Conservation (phyloP, 2,113 vertebrate species). For the Thalassoma bifasciatum region DNA sequence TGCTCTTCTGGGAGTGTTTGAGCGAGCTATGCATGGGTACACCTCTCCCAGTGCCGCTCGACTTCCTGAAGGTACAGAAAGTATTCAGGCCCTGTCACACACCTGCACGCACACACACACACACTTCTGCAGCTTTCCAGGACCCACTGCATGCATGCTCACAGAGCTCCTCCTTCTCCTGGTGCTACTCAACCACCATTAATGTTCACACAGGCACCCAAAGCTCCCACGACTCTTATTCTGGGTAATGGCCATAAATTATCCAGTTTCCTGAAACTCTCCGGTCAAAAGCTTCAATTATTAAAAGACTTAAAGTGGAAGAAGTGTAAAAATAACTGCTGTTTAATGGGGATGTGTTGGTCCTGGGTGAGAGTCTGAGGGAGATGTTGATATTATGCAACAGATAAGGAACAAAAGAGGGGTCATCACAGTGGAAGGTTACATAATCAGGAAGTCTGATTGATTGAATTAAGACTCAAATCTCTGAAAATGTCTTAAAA, state of each 20-base stretch:
- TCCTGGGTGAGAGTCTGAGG: constrained; percentile 3
- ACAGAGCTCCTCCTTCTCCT: constrained; percentile 21
- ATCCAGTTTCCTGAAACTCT: constrained; percentile 64
- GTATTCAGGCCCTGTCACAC: constrained; percentile 45
- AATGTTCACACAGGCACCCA: constrained; percentile 30
- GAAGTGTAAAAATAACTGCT: constrained; percentile 58
- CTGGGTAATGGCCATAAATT: constrained; percentile 71
- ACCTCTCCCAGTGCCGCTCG: constrained; percentile 24
- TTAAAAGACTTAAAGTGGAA: constrained; percentile 64
- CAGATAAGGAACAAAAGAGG: not conserved
- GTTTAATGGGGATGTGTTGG: constrained; percentile 25
- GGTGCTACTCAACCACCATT: constrained; percentile 20
- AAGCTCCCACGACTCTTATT: constrained; percentile 62
- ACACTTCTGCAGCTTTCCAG: constrained; percentile 24
- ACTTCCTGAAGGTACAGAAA: constrained; percentile 54
- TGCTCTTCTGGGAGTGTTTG: constrained; percentile 12
- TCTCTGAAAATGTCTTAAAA: too few relatives aligned
- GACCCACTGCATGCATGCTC: constrained; percentile 22
- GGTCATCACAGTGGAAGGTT: not conserved
- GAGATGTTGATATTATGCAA: not conserved
- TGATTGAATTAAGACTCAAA: too few relatives aligned
- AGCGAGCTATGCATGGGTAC: constrained; percentile 35
- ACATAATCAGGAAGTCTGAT: not conserved
- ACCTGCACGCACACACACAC: constrained; percentile 46
- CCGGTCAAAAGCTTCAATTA: constrained; percentile 66